Conservation (phyloP, 2,888 invertebrate genomes). For the Zele albiditarsus region DNA sequence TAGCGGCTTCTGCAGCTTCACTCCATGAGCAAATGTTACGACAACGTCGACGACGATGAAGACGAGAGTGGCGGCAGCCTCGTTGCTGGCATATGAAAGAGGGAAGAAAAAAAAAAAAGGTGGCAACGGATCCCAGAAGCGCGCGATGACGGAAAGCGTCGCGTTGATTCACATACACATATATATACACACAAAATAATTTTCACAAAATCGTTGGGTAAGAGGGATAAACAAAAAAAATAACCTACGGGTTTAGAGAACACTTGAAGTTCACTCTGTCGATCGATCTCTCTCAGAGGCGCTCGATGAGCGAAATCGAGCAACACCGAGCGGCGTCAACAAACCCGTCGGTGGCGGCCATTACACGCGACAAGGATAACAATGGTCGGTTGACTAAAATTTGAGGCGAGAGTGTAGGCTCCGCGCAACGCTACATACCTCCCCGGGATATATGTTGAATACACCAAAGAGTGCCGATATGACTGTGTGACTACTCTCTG, state of each 20-base stretch:
- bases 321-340: slow-evolving; percentile 62
- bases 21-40: background rate
- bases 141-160: background rate
- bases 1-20: slow-evolving; percentile 31
- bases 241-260: background rate
- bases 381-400: slow-evolving; percentile 56
- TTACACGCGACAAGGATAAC: slow-evolving; percentile 69
- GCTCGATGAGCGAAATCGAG: slow-evolving; percentile 51
- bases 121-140: background rate
- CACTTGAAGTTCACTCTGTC: slow-evolving; percentile 16
- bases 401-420: slow-evolving; percentile 57
- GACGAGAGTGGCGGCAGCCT: background rate
- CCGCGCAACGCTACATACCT: slow-evolving; percentile 51
- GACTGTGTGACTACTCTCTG: slow-evolving; percentile 43
- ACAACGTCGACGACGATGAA: background rate
- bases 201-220: background rate
- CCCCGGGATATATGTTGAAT: slow-evolving; percentile 26
- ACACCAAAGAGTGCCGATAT: slow-evolving; percentile 27
- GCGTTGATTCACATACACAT: background rate
- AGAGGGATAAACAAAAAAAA: background rate
- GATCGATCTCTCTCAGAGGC: slow-evolving; percentile 43
- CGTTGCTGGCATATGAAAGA: background rate
- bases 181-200: background rate
- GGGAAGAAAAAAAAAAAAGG: background rate
- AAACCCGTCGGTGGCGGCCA: slow-evolving; percentile 64